These are phyloP conservation scores for Temnothorax rugatulus DNA, from an alignment of 2,888 invertebrate species.

Conservation along the genomic window DNA sequence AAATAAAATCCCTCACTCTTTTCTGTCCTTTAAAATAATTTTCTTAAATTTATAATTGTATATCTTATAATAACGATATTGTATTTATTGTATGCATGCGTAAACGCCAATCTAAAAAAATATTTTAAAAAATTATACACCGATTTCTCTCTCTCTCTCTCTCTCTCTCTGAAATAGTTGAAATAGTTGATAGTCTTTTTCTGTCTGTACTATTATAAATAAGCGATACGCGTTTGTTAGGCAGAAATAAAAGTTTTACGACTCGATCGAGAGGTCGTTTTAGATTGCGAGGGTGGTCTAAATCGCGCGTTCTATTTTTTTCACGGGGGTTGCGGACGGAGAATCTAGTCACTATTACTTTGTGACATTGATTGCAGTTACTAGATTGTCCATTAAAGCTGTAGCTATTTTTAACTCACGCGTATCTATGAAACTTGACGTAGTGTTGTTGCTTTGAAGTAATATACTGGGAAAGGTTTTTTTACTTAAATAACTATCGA, in stretches of 20 bases:
- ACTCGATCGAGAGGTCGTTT: constrained; percentile 76
- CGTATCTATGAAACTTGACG: neutral
- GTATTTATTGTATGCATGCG: neutral
- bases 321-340: neutral
- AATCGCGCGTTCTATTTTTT: constrained; percentile 30
- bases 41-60: neutral
- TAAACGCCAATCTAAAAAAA: neutral
- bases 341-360: constrained; percentile 17
- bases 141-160: constrained; percentile 4
- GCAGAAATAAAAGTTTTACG: constrained; percentile 83
- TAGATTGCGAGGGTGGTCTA: constrained; percentile 20
- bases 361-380: constrained; percentile 16
- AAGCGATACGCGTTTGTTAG: constrained; percentile 82
- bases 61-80: neutral
- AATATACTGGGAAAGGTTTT: neutral
- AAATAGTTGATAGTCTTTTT: constrained; percentile 32
- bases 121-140: neutral
- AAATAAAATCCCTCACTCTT: neutral
- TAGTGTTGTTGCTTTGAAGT: neutral
- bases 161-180: constrained; percentile 10
- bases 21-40: neutral
- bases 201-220: constrained; percentile 77
- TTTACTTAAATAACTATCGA: neutral
- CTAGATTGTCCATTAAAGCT: constrained; percentile 6
- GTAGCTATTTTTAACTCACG: constrained; percentile 10